Conservation (phyloP, 1,140 invertebrate species). For the Belonocnema kinseyi region DNA sequence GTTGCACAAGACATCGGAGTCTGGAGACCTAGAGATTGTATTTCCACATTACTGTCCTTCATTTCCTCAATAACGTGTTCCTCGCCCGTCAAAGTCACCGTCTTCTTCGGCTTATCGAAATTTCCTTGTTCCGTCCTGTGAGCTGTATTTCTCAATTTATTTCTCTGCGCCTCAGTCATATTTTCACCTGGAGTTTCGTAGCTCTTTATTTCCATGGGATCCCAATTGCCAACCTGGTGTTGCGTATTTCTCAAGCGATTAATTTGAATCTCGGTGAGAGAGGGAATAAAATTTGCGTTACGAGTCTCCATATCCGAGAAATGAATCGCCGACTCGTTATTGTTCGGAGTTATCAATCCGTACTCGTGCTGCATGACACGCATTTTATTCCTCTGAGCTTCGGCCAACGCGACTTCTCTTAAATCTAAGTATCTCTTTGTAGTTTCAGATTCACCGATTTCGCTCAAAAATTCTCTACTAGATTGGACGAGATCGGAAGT, state of each 20-base stretch:
- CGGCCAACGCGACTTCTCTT: constrained; percentile 54
- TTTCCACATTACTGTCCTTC: neutral
- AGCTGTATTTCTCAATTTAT: constrained; percentile 53
- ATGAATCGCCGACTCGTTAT: constrained; percentile 54
- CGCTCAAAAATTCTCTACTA: neutral
- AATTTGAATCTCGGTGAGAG: constrained; percentile 43
- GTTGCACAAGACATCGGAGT: constrained; percentile 73
- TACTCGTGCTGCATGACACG: constrained; percentile 58
- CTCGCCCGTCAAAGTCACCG: neutral
- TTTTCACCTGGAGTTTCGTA: constrained; percentile 39
- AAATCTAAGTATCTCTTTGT: constrained; percentile 53
- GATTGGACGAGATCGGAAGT: neutral
- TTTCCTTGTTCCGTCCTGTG: constrained; percentile 41
- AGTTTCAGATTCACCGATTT: constrained; percentile 31
- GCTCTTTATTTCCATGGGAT: constrained; percentile 8
- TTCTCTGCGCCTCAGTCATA: constrained; percentile 53
- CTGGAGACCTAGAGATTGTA: constrained; percentile 21
- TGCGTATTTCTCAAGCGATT: constrained; percentile 52
- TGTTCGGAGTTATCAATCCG: constrained; percentile 62
- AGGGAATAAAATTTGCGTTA: constrained; percentile 44
- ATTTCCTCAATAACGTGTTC: constrained; percentile 28
- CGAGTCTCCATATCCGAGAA: constrained; percentile 36
- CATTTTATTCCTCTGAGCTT: constrained; percentile 56
- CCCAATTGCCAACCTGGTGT: constrained; percentile 50
- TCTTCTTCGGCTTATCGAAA: constrained; percentile 33